phyloP scores from a whole-genome alignment of 2,113 vertebrate species.

The Athene noctua region DNA sequence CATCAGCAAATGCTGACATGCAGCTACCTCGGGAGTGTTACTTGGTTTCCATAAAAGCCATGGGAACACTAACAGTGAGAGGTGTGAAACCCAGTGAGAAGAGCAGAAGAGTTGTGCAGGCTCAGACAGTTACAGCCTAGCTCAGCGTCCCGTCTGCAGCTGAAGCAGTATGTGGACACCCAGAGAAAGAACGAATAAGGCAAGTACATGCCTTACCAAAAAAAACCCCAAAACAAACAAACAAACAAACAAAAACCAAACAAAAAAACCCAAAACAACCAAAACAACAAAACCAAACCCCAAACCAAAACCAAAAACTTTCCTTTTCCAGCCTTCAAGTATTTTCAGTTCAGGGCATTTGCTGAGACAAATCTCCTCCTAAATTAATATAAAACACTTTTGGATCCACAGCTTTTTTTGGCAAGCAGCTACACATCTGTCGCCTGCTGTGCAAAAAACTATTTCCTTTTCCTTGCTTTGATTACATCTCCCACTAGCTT shows the following conservation, averaged over 20 bases:
- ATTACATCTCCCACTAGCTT: neutral
- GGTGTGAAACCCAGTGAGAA: neutral
- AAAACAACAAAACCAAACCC: too few species aligned
- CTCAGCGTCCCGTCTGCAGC: neutral
- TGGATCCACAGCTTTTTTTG: neutral
- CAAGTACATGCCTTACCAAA: neutral
- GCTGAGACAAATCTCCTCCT: neutral
- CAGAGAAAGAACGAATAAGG: neutral
- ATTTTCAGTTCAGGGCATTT: neutral
- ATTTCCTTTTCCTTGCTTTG: slow-evolving; percentile 15
- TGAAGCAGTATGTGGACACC: fast-evolving
- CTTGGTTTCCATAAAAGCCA: neutral
- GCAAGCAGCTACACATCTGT: neutral
- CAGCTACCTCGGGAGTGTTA: neutral
- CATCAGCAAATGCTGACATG: neutral
- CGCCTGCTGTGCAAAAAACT: neutral
- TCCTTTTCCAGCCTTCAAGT: neutral
- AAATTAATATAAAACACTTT: neutral
- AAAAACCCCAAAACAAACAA: too few species aligned
- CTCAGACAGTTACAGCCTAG: neutral
- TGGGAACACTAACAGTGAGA: neutral
- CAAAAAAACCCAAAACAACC: fast-evolving
- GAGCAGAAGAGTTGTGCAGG: neutral
- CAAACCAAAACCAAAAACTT: too few species aligned
- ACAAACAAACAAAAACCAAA: too few species aligned